Conservation (phyloP, 53 echinoderm and acorn worm genomes). For the Arbacia lixula region DNA sequence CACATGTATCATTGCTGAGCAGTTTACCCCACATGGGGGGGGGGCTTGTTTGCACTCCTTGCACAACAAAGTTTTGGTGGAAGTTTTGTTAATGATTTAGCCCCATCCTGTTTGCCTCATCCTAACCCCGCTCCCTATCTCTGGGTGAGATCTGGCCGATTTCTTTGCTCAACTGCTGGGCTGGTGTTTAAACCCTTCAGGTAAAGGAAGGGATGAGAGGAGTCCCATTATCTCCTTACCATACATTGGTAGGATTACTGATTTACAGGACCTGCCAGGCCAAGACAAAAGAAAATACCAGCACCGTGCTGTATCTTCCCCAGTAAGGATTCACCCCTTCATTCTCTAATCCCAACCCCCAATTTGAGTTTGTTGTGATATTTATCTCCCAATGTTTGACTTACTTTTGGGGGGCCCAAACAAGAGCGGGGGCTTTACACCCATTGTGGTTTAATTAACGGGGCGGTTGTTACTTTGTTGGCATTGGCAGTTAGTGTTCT, state of each 20-base stretch:
- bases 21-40: too few species aligned
- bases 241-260: slow-evolving; percentile 57
- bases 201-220: too few species aligned
- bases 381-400: slow-evolving; percentile 24
- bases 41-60: slow-evolving; percentile 29
- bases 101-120: slow-evolving; percentile 9
- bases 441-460: slow-evolving; percentile 56
- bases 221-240: slow-evolving; percentile 1
- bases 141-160: background rate
- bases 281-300: slow-evolving; percentile 32
- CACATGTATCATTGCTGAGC: too few species aligned
- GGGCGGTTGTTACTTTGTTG: slow-evolving; percentile 27
- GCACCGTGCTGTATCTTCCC: slow-evolving; percentile 10
- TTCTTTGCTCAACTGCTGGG: slow-evolving; percentile 42
- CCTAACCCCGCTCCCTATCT: slow-evolving; percentile 13
- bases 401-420: too few species aligned
- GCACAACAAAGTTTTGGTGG: slow-evolving; percentile 37
- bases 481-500: background rate
- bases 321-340: slow-evolving; percentile 6
- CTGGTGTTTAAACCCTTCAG: too few species aligned
- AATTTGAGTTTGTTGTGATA: slow-evolving; percentile 43
- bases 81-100: slow-evolving; percentile 63
- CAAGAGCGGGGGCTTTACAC: too few species aligned
- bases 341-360: slow-evolving; percentile 52
- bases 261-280: slow-evolving; percentile 22